Conservation (phyloP, 1,140 invertebrate genomes). For the Pogonognathellus flavescens region DNA sequence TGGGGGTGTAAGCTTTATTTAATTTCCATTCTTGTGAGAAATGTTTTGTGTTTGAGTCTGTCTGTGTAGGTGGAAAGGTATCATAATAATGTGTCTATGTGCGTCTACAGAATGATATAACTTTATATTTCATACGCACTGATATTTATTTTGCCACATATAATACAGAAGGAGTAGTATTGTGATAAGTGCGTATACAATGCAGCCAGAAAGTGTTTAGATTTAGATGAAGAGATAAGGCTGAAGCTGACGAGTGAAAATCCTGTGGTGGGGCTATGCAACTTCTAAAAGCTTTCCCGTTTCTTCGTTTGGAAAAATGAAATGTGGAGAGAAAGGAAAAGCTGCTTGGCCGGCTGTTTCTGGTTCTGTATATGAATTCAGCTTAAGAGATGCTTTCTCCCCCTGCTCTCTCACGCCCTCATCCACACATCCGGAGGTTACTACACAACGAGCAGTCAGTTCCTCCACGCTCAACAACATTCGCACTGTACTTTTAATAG, state of each 20-base stretch:
- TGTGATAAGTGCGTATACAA: not conserved
- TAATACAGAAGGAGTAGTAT: too few relatives aligned
- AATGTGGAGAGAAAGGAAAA: slow-evolving; percentile 4
- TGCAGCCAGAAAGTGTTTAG: not conserved
- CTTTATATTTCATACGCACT: too few relatives aligned
- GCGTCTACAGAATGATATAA: too few relatives aligned
- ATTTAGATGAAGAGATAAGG: slow-evolving; percentile 34
- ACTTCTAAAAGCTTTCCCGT: slow-evolving; percentile 27
- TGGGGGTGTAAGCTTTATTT: too few relatives aligned
- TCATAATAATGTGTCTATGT: too few relatives aligned
- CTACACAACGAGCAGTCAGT: not conserved
- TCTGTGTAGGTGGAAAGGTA: not conserved
- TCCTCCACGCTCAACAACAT: not conserved
- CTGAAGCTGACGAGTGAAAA: slow-evolving; percentile 21
- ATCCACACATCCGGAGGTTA: slow-evolving; percentile 50
- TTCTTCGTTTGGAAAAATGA: slow-evolving; percentile 4
- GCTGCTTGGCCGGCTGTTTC: not conserved
- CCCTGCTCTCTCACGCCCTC: slow-evolving; percentile 43
- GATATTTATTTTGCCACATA: too few relatives aligned
- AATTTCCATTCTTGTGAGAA: too few relatives aligned
- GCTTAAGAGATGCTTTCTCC: slow-evolving; percentile 26
- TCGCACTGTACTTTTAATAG: not conserved
- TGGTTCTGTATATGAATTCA: not conserved
- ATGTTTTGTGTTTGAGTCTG: too few relatives aligned
- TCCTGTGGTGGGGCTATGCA: slow-evolving; percentile 26